Percentiles rank a stretch among this genome's conserved stretches.
Conservation (phyloP, 2,888 invertebrate genomes). For the Zaprionus lineosus region DNA sequence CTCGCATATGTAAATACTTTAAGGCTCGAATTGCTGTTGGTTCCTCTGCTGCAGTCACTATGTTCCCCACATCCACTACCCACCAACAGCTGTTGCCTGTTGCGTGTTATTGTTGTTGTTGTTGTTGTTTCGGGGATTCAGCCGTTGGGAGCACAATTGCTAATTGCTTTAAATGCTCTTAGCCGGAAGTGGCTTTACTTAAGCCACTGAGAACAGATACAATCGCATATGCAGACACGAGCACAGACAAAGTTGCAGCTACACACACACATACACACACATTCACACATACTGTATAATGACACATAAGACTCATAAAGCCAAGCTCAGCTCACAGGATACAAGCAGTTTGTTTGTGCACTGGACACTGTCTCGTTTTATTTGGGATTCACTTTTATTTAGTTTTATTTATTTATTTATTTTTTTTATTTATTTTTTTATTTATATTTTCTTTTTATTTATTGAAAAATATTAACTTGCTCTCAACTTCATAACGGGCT, state of each 20-base stretch:
- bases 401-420: conserved; percentile 58
- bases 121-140: conserved; percentile 20
- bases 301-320: conserved; percentile 23
- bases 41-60: too few species aligned
- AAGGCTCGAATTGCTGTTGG: too few species aligned
- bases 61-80: neutral
- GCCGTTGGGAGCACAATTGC: conserved; percentile 53
- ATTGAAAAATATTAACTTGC: conserved; percentile 57
- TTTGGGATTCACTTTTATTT: conserved; percentile 43
- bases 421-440: conserved; percentile 26
- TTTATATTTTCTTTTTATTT: conserved; percentile 52
- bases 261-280: neutral
- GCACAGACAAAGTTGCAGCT: neutral
- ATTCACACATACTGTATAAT: conserved; percentile 2
- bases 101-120: conserved; percentile 21
- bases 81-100: conserved; percentile 22
- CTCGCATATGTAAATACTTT: neutral
- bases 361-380: conserved; percentile 59
- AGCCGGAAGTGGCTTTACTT: conserved; percentile 65
- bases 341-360: conserved; percentile 31
- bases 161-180: conserved; percentile 74
- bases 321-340: conserved; percentile 18
- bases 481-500: too few species aligned
- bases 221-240: neutral
- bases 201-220: conserved; percentile 44